Conservation (phyloP, 2,797 vertebrate species). For the Phaenicophaeus curvirostris region DNA sequence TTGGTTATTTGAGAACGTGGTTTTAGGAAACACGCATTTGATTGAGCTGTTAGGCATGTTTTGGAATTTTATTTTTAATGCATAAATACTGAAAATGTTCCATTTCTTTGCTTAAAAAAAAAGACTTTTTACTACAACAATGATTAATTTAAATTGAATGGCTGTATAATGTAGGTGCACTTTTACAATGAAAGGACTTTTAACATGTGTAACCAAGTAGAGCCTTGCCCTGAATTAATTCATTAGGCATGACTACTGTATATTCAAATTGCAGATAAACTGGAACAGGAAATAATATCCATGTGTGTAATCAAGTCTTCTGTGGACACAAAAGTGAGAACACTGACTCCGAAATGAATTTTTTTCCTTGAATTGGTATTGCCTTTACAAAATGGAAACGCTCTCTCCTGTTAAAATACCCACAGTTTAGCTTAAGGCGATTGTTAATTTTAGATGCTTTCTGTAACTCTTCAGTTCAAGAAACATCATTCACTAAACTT, state of each 20-base stretch:
- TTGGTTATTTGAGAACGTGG: conserved; percentile 9
- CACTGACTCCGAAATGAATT: not conserved
- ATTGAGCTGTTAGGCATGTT: not conserved
- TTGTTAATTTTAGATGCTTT: not conserved
- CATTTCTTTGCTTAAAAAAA: not conserved
- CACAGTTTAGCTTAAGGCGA: not conserved
- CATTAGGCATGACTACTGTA: conserved; percentile 65
- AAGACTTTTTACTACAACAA: not conserved
- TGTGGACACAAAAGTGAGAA: conserved; percentile 3
- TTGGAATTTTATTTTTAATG: not conserved
- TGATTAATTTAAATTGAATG: conserved; percentile 30
- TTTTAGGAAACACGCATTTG: not conserved
- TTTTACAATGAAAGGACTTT: not conserved
- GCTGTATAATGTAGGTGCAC: conserved; percentile 25
- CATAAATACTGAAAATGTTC: not conserved
- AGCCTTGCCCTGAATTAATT: conserved; percentile 63
- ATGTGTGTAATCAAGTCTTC: conserved; percentile 35
- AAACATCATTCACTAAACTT: not conserved
- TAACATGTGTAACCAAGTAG: conserved; percentile 46
- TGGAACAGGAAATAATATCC: conserved; percentile 55
- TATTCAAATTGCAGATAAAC: conserved; percentile 65
- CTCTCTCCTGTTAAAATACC: not conserved
- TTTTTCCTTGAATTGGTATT: not conserved
- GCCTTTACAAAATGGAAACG: not conserved
- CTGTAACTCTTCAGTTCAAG: not conserved